Evolutionary conservation across 1,140 invertebrate genomes (phyloP).

Genomic region (Dendrolimus kikuchii): DNA sequence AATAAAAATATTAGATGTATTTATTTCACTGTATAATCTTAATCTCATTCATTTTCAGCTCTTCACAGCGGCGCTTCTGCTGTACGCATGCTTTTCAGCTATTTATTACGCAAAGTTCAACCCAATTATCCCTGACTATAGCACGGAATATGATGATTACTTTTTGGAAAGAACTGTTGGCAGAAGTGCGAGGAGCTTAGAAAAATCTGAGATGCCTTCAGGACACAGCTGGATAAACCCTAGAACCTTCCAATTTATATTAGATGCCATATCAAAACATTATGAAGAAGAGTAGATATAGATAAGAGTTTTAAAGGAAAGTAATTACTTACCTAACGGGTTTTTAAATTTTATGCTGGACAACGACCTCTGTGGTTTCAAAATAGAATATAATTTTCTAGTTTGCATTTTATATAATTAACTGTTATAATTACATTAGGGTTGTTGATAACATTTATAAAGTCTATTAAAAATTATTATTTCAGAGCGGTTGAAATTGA

Average conservation of each 20-base stretch:
- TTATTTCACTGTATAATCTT: background rate
- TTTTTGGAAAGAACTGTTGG: conserved; percentile 72
- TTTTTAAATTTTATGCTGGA: conserved; percentile 21
- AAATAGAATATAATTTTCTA: background rate
- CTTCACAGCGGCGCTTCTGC: conserved; percentile 81
- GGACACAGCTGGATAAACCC: conserved; percentile 62
- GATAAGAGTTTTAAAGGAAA: background rate
- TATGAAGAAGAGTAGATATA: conserved; percentile 34
- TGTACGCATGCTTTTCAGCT: conserved; percentile 87
- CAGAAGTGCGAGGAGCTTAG: conserved; percentile 59
- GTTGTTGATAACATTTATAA: too few species aligned
- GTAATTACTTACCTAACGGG: too few species aligned
- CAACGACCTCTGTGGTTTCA: conserved; percentile 30
- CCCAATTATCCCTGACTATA: conserved; percentile 81
- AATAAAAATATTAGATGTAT: too few species aligned
- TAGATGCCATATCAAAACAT: conserved; percentile 58
- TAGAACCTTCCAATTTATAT: conserved; percentile 60
- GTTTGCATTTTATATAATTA: too few species aligned
- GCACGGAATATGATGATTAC: conserved; percentile 80
- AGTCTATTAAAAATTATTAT: too few species aligned
- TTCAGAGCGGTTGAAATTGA: too few species aligned
- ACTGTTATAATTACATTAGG: too few species aligned
- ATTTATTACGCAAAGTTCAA: conserved; percentile 91
- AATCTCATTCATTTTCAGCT: conserved; percentile 73
- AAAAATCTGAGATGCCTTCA: conserved; percentile 46